Conservation (phyloP, 2,888 invertebrate species). For the Acleris laterana region DNA sequence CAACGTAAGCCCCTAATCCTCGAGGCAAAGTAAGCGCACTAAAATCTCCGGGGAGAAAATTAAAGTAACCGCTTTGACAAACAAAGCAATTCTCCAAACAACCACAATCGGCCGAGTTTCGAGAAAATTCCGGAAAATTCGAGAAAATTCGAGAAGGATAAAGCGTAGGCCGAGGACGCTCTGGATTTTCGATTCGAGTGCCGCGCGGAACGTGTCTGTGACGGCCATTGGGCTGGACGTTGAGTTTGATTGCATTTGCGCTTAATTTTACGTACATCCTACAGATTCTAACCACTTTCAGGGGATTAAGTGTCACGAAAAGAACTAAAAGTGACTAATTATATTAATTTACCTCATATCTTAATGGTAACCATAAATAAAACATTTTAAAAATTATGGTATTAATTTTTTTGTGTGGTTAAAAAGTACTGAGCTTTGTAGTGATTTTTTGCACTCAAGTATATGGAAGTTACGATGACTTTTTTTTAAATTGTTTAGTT, state of each 20-base stretch:
- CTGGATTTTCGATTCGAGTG: conserved; percentile 2
- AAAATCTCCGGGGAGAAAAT: conserved; percentile 19
- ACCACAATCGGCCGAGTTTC: conserved; percentile 9
- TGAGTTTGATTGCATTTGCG: conserved; percentile 9
- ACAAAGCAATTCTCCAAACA: conserved; percentile 23
- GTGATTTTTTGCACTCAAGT: too few species aligned
- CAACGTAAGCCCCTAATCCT: conserved; percentile 17
- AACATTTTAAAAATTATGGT: too few species aligned
- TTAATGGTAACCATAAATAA: too few species aligned
- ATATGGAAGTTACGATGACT: too few species aligned
- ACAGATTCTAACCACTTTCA: too few species aligned
- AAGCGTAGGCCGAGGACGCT: neutral
- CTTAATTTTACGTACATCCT: neutral
- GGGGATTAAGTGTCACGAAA: too few species aligned
- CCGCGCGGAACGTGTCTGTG: neutral
- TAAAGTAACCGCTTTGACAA: conserved; percentile 24
- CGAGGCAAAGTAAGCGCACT: conserved; percentile 16
- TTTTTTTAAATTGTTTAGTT: too few species aligned
- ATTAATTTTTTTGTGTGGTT: too few species aligned
- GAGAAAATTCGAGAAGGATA: conserved; percentile 12
- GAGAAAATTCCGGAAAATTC: conserved; percentile 9
- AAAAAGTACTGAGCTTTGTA: too few species aligned
- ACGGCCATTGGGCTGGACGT: conserved; percentile 7
- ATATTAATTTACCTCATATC: too few species aligned
- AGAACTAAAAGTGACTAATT: neutral